These are phyloP conservation scores for Globia sparganii DNA, from an alignment of 2,888 invertebrate genomes.

Conservation along the genomic window DNA sequence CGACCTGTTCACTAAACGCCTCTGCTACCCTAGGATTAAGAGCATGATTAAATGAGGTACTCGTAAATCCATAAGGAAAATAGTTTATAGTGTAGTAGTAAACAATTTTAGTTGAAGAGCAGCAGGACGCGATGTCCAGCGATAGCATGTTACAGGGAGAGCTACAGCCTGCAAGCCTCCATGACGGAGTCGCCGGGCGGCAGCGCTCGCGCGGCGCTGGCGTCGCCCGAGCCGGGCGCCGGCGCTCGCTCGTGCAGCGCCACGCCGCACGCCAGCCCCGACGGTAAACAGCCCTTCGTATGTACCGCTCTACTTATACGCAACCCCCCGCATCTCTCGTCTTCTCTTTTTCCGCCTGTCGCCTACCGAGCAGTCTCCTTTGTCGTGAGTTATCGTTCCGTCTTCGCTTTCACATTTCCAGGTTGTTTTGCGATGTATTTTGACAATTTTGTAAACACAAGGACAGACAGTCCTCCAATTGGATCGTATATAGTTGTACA, in stretches of 20 bases:
- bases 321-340: conserved; percentile 58
- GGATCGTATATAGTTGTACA: no score
- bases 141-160: conserved; percentile 81
- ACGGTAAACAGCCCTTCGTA: conserved; percentile 89
- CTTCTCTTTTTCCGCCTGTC: conserved; percentile 59
- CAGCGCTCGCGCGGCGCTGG: conserved; percentile 89
- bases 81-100: not conserved
- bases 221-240: conserved; percentile 90
- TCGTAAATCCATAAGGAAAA: not conserved
- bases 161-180: conserved; percentile 91
- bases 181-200: conserved; percentile 90
- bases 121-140: conserved; percentile 54
- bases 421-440: conserved; percentile 39
- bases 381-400: conserved; percentile 57
- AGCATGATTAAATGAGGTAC: not conserved
- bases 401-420: conserved; percentile 52
- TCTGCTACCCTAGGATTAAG: conserved; percentile 3
- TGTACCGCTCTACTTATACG: conserved; percentile 83
- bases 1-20: not conserved
- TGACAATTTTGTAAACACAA: conserved; percentile 8
- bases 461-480: not conserved
- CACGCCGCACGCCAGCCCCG: conserved; percentile 88
- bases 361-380: conserved; percentile 58
- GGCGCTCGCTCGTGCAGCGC: conserved; percentile 80
- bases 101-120: conserved; percentile 2